Conservation (phyloP, 1,140 invertebrate species). For the Listronotus bonariensis region DNA sequence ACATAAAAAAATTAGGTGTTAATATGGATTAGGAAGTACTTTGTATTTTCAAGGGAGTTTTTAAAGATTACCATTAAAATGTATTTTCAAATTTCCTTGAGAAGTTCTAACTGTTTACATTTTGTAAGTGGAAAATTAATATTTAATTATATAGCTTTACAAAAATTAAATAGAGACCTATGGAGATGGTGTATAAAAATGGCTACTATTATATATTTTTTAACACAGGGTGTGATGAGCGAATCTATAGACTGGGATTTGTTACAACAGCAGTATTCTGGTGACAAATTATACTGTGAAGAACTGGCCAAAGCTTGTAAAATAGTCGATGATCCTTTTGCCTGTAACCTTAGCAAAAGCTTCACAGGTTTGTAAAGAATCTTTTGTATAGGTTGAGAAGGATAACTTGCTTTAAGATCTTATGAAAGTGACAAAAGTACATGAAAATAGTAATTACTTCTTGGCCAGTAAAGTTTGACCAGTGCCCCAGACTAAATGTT, state of each 20-base stretch:
- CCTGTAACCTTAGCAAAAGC: constrained; percentile 43
- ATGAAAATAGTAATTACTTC: no score
- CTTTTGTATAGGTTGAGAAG: background rate
- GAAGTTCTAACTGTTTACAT: no score
- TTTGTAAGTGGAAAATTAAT: no score
- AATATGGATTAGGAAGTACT: no score
- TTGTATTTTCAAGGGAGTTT: no score
- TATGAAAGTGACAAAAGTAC: no score
- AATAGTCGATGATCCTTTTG: constrained; percentile 54
- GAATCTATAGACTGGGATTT: constrained; percentile 93
- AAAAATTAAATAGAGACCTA: no score
- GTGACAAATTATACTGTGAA: constrained; percentile 79
- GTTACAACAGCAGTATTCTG: constrained; percentile 86
- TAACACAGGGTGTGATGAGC: constrained; percentile 86
- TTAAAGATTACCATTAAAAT: no score
- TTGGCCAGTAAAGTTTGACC: background rate
- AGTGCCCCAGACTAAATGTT: no score
- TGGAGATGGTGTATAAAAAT: background rate
- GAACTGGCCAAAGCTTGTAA: constrained; percentile 74
- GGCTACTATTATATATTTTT: background rate
- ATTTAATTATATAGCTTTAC: no score
- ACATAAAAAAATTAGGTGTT: no score
- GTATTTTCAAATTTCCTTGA: no score
- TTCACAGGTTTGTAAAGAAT: constrained; percentile 38
- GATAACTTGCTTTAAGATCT: background rate